A percentile compares a stretch with the other conserved stretches of the same genome.
Conservation (phyloP, 2,113 vertebrate genomes). For the Mionectes macconnelli region DNA sequence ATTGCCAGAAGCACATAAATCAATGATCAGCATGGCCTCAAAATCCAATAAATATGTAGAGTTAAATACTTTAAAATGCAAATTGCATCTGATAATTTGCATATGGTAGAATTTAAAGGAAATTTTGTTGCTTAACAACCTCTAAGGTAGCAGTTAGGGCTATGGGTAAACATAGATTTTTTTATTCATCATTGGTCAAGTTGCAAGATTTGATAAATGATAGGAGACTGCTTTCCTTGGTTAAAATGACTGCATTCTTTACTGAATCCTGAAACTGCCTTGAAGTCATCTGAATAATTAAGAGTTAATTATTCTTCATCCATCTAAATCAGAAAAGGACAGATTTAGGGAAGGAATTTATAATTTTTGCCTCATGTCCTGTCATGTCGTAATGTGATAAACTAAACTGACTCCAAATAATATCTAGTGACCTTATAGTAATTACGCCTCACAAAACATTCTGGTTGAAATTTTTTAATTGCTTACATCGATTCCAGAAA, state of each 20-base stretch:
- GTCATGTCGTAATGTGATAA: constrained; percentile 98
- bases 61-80: constrained; percentile 99
- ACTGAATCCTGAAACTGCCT: constrained; percentile 96
- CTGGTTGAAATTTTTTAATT: constrained; percentile 92
- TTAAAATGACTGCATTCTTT: constrained; percentile 91
- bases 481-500: constrained; percentile 89
- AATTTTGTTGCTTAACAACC: constrained; percentile 96
- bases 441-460: constrained; percentile 93
- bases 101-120: constrained; percentile 98
- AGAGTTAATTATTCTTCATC: constrained; percentile 99
- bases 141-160: constrained; percentile 92
- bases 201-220: constrained; percentile 92
- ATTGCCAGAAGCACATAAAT: constrained; percentile 99
- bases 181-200: constrained; percentile 93
- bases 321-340: constrained; percentile 99
- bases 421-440: constrained; percentile 98
- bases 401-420: constrained; percentile 99
- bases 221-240: constrained; percentile 89
- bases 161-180: constrained; percentile 83
- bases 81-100: constrained; percentile 96
- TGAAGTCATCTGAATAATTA: constrained; percentile 99
- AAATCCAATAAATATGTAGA: constrained; percentile 99
- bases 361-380: constrained; percentile 96
- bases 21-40: constrained; percentile 99
- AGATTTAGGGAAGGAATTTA: constrained; percentile 99